These are phyloP conservation scores for Phragmatobia fuliginosa DNA, from an alignment of 2,888 invertebrate species.

Conservation along the genomic window DNA sequence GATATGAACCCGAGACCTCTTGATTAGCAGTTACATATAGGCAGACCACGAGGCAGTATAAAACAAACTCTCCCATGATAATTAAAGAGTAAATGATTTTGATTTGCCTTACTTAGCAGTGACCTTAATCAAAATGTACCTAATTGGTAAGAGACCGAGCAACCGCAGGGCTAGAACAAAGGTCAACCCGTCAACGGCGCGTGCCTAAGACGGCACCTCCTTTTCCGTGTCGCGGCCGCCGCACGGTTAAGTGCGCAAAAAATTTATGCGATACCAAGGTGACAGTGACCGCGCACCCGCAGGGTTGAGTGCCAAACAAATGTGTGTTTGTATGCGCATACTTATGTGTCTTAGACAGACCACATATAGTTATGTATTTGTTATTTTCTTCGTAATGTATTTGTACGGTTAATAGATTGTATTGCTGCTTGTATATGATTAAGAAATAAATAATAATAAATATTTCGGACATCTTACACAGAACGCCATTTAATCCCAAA, in stretches of 20 bases:
- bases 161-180: slow-evolving; percentile 44
- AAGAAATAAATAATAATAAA: no score
- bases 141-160: slow-evolving; percentile 25
- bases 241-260: slow-evolving; percentile 78
- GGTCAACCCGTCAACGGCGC: slow-evolving; percentile 79
- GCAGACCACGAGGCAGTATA: no score
- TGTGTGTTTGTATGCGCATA: slow-evolving; percentile 12
- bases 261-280: slow-evolving; percentile 75
- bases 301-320: slow-evolving; percentile 37
- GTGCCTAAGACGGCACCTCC: slow-evolving; percentile 79
- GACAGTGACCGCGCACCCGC: slow-evolving; percentile 47
- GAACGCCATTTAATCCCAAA: no score
- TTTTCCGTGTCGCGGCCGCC: slow-evolving; percentile 75
- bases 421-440: no score
- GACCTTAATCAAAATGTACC: not conserved
- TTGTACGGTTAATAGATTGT: no score
- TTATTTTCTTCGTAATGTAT: not conserved
- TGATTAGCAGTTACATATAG: no score
- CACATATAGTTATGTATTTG: not conserved
- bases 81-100: not conserved
- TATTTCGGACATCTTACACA: no score
- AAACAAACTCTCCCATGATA: not conserved
- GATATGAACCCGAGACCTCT: no score
- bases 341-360: not conserved
- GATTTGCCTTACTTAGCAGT: not conserved